These are phyloP conservation scores for Eupristina koningsbergeri DNA, from an alignment of 1,140 invertebrate species.

Conservation along the genomic window DNA sequence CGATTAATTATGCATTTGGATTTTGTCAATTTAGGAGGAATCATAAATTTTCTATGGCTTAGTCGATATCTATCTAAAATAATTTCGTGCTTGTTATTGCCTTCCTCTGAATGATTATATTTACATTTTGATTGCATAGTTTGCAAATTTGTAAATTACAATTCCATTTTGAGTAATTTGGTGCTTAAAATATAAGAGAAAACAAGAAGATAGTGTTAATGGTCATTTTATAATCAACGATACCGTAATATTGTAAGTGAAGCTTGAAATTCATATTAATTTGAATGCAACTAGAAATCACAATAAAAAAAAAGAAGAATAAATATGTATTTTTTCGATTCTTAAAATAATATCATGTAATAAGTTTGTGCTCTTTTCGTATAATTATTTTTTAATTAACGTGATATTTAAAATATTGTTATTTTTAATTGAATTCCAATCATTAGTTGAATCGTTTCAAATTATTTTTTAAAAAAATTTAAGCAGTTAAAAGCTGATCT, in stretches of 20 bases:
- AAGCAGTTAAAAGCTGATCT: no score
- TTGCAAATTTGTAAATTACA: neutral
- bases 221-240: neutral
- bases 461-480: no score
- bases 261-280: no score
- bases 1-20: conserved; percentile 38
- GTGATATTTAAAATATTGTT: no score
- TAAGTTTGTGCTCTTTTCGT: no score
- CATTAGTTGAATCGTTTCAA: no score
- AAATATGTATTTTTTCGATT: no score
- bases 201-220: neutral
- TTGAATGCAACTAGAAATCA: no score
- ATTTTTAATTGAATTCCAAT: no score
- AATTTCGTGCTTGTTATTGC: neutral
- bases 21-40: neutral
- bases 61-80: neutral
- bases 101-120: neutral
- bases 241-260: neutral
- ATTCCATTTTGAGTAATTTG: neutral
- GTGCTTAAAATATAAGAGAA: neutral
- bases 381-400: no score
- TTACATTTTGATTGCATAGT: neutral
- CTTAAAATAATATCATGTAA: no score
- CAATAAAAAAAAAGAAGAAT: no score
- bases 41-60: conserved; percentile 13